A percentile compares a stretch with the other conserved stretches of the same genome.
Conservation (phyloP, 2,888 invertebrate species). For the Xanthia togata region DNA sequence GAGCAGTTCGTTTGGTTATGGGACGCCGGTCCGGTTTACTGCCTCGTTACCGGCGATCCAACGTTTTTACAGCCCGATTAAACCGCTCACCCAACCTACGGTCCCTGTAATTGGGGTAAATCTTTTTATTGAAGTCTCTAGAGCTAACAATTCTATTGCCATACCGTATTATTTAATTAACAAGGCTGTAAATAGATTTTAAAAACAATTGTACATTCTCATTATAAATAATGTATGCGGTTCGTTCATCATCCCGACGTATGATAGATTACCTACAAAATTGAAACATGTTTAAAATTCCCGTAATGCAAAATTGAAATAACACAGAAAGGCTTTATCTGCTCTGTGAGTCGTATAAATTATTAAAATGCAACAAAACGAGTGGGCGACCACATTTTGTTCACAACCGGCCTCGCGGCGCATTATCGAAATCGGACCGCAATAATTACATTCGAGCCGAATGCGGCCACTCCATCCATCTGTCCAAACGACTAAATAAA, state of each 20-base stretch:
- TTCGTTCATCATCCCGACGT: slow-evolving; percentile 66
- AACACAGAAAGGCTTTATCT: slow-evolving; percentile 84
- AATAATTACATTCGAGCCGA: slow-evolving; percentile 89
- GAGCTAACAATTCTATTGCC: slow-evolving; percentile 64
- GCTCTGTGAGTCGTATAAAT: slow-evolving; percentile 83
- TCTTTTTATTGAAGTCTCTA: slow-evolving; percentile 81
- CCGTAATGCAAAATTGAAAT: slow-evolving; percentile 76
- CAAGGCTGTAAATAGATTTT: slow-evolving; percentile 39
- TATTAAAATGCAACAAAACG: slow-evolving; percentile 88
- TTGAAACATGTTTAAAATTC: slow-evolving; percentile 66
- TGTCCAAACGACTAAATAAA: slow-evolving; percentile 85
- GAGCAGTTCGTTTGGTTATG: slow-evolving; percentile 75
- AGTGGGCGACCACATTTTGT: slow-evolving; percentile 85
- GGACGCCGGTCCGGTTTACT: slow-evolving; percentile 81
- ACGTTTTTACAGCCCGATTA: slow-evolving; percentile 87
- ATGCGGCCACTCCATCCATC: slow-evolving; percentile 84
- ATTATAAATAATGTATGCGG: slow-evolving; percentile 62
- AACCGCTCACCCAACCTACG: slow-evolving; percentile 81
- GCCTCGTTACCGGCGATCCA: slow-evolving; percentile 85
- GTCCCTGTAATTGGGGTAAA: slow-evolving; percentile 85
- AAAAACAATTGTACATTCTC: slow-evolving; percentile 49
- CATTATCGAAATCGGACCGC: slow-evolving; percentile 89
- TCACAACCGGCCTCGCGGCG: slow-evolving; percentile 83
- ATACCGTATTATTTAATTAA: slow-evolving; percentile 51
- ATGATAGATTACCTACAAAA: slow-evolving; percentile 70